phyloP scores from a whole-genome alignment of 2,888 invertebrate species.

The Leptopilina syphax region DNA sequence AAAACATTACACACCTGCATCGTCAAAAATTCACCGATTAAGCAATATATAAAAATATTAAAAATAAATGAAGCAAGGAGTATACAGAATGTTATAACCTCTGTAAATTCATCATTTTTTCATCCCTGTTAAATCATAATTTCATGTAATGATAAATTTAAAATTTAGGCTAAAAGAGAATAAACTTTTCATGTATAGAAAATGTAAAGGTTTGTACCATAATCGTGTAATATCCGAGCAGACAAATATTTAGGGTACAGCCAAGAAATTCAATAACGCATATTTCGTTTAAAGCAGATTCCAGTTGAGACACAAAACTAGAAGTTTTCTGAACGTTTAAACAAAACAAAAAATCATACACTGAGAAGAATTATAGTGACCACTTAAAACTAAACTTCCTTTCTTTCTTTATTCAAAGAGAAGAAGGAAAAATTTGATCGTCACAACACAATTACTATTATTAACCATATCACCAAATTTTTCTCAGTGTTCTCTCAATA shows the following conservation, averaged over 20 bases:
- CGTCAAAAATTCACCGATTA: constrained; percentile 14
- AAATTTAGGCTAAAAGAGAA: no score
- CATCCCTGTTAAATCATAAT: constrained; percentile 12
- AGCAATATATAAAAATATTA: constrained; percentile 37
- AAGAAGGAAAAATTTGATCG: no score
- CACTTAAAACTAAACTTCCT: no score
- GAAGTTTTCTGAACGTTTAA: background rate
- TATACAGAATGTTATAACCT: background rate
- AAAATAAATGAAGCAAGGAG: constrained; percentile 30
- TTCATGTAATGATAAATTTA: background rate
- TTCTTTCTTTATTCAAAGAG: no score
- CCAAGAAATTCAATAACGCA: constrained; percentile 36
- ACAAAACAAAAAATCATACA: background rate
- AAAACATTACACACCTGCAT: background rate
- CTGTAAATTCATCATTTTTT: background rate
- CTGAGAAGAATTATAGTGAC: background rate
- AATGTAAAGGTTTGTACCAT: background rate
- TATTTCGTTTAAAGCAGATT: constrained; percentile 24
- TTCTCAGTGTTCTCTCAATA: no score
- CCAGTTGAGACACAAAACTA: constrained; percentile 39
- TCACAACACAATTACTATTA: no score
- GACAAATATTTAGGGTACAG: constrained; percentile 29
- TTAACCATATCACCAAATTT: no score
- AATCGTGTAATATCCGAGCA: constrained; percentile 38
- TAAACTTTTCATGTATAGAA: background rate